phyloP scores from a whole-genome alignment of 2,888 invertebrate genomes.

The Stomorhina lunata region DNA sequence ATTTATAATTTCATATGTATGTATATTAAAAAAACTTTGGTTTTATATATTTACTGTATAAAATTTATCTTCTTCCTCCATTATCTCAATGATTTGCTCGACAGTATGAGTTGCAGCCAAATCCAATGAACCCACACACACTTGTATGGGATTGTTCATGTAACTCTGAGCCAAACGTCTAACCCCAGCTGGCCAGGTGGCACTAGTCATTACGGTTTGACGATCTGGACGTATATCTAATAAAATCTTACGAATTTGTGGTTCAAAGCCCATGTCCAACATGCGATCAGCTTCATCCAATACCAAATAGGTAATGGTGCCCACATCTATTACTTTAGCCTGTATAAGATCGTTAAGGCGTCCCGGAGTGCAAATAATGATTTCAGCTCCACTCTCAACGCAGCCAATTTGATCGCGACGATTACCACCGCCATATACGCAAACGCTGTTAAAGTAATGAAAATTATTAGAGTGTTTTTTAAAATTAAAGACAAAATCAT shows the following conservation, averaged over 20 bases:
- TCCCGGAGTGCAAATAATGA: conserved; percentile 97
- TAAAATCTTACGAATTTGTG: conserved; percentile 91
- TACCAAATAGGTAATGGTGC: conserved; percentile 91
- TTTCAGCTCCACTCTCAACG: conserved; percentile 91
- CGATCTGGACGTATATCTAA: conserved; percentile 91
- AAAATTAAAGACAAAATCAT: too few species aligned
- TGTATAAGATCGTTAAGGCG: conserved; percentile 93
- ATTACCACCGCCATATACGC: conserved; percentile 95
- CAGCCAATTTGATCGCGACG: conserved; percentile 88
- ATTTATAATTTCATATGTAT: neutral
- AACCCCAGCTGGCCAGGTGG: conserved; percentile 96
- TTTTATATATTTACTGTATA: conserved; percentile 70
- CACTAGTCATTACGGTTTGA: conserved; percentile 98
- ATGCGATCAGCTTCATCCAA: conserved; percentile 96
- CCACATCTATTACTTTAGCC: conserved; percentile 86
- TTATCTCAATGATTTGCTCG: conserved; percentile 87
- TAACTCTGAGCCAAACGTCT: conserved; percentile 91
- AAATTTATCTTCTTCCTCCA: conserved; percentile 86
- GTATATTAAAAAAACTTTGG: neutral
- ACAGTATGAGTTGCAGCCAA: conserved; percentile 94
- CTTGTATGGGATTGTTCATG: conserved; percentile 93
- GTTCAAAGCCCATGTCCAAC: conserved; percentile 93
- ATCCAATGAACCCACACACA: conserved; percentile 93
- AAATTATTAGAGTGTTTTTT: too few species aligned
- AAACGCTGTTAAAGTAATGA: conserved; percentile 86